These are phyloP conservation scores for Nineta flava DNA, from an alignment of 2,888 invertebrate species.

Conservation along the genomic window DNA sequence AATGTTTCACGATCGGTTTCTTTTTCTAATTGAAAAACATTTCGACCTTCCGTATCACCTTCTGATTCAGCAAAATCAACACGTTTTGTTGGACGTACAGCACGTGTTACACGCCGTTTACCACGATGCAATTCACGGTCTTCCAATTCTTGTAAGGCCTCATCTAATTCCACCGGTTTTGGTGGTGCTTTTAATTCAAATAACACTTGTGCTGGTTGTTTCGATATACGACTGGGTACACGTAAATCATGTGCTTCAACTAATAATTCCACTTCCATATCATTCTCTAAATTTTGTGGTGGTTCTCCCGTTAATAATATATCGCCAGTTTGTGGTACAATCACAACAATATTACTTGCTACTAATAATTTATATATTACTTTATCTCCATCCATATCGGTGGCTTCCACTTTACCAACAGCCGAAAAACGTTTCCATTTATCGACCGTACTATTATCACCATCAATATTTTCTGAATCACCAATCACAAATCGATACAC, in stretches of 20 bases:
- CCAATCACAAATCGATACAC: constrained; percentile 66
- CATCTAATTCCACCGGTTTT: constrained; percentile 36
- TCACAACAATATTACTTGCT: constrained; percentile 68
- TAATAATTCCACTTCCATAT: constrained; percentile 47
- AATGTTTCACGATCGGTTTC: constrained; percentile 85
- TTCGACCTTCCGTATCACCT: constrained; percentile 73
- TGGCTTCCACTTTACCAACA: constrained; percentile 73
- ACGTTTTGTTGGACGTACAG: constrained; percentile 86
- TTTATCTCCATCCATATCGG: constrained; percentile 81
- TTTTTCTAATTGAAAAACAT: constrained; percentile 79
- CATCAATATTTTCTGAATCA: constrained; percentile 34
- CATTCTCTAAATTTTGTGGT: constrained; percentile 35
- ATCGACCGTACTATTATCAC: constrained; percentile 40
- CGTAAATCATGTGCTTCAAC: constrained; percentile 74
- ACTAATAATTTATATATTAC: constrained; percentile 73
- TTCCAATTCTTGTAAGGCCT: constrained; percentile 29
- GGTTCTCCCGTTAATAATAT: constrained; percentile 70
- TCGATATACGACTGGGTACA: constrained; percentile 51
- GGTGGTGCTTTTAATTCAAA: constrained; percentile 48
- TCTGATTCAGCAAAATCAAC: constrained; percentile 85
- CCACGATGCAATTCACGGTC: constrained; percentile 39
- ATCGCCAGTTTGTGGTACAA: constrained; percentile 87
- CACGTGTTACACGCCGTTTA: constrained; percentile 69
- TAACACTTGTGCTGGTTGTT: constrained; percentile 56
- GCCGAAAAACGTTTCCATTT: constrained; percentile 65